phyloP scores from a whole-genome alignment of 2,797 vertebrate species.

The Odontamblyopus lacepedii region DNA sequence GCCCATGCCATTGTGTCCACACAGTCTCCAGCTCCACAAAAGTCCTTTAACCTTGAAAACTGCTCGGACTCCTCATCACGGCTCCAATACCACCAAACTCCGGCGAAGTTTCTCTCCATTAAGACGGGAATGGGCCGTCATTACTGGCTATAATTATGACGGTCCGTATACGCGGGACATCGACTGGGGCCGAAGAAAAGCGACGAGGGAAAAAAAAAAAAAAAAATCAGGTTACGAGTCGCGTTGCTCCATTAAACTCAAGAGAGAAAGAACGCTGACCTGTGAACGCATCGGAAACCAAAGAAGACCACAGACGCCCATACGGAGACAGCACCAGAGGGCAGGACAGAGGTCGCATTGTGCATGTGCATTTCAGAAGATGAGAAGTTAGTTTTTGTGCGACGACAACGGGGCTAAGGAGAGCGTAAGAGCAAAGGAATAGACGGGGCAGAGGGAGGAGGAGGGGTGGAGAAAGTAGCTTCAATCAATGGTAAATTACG shows the following conservation, averaged over 20 bases:
- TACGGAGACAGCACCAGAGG: slow-evolving; percentile 83
- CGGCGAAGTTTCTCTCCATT: slow-evolving; percentile 2
- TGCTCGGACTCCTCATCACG: background rate
- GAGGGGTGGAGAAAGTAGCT: slow-evolving; percentile 37
- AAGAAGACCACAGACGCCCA: slow-evolving; percentile 54
- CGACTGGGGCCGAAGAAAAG: slow-evolving; percentile 17
- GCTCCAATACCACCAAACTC: background rate
- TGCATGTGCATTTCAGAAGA: slow-evolving; percentile 89
- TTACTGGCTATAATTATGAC: background rate
- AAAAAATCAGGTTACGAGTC: slow-evolving; percentile 18
- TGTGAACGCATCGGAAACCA: slow-evolving; percentile 81
- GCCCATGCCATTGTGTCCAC: no score
- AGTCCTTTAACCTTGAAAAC: background rate
- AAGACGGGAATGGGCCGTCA: background rate
- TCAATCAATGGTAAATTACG: slow-evolving; percentile 97
- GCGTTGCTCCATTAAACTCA: slow-evolving; percentile 49
- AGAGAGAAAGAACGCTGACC: slow-evolving; percentile 80
- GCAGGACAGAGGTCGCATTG: slow-evolving; percentile 81
- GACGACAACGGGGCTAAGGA: slow-evolving; percentile 91
- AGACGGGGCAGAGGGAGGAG: slow-evolving; percentile 21
- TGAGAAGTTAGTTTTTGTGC: slow-evolving; percentile 77
- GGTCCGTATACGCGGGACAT: slow-evolving; percentile 11
- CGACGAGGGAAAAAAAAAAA: background rate
- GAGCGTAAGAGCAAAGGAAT: slow-evolving; percentile 66
- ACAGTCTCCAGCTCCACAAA: background rate